A percentile compares a stretch with the other conserved stretches of the same genome.
Evolutionary conservation across 92 coral and sea anemone species (phyloP).

Genomic region (Hydrozoanthus gracilis): DNA sequence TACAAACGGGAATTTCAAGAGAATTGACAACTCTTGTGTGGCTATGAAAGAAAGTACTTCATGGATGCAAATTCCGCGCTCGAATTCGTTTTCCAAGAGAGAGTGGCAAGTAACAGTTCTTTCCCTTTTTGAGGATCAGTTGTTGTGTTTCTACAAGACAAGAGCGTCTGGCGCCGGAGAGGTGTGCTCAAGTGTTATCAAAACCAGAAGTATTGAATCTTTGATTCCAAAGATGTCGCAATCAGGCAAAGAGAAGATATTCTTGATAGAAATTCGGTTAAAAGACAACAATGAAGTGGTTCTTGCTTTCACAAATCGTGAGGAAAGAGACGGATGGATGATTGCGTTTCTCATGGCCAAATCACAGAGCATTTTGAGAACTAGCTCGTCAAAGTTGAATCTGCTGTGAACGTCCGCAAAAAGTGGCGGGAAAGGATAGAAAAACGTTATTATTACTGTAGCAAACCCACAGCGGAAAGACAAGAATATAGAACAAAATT

Average conservation of each 20-base stretch:
- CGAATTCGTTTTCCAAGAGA: conserved; percentile 25
- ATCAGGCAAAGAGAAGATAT: conserved; percentile 33
- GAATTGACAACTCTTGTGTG: conserved; percentile 9
- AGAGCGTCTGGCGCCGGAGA: conserved; percentile 3
- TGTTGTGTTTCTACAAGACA: conserved; percentile 31
- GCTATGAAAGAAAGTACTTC: conserved; percentile 34
- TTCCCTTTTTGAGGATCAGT: conserved; percentile 30
- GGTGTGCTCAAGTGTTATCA: conserved; percentile 11
- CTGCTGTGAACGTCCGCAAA: background rate
- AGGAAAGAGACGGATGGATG: conserved; percentile 44
- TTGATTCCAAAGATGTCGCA: conserved; percentile 36
- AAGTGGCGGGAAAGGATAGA: background rate
- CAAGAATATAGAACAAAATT: background rate
- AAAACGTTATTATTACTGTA: background rate
- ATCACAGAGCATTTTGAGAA: conserved; percentile 30
- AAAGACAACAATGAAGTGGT: conserved; percentile 18
- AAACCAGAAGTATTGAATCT: conserved; percentile 35
- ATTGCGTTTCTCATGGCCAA: conserved; percentile 43
- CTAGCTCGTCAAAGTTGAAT: background rate
- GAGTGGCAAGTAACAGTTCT: conserved; percentile 24
- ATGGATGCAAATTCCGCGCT: conserved; percentile 28
- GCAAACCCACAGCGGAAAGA: background rate
- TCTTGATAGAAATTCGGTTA: conserved; percentile 33
- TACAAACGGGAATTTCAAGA: conserved; percentile 28
- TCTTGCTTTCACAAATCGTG: conserved; percentile 30